phyloP scores from a whole-genome alignment of 2,888 invertebrate species.

The Rutpela maculata region DNA sequence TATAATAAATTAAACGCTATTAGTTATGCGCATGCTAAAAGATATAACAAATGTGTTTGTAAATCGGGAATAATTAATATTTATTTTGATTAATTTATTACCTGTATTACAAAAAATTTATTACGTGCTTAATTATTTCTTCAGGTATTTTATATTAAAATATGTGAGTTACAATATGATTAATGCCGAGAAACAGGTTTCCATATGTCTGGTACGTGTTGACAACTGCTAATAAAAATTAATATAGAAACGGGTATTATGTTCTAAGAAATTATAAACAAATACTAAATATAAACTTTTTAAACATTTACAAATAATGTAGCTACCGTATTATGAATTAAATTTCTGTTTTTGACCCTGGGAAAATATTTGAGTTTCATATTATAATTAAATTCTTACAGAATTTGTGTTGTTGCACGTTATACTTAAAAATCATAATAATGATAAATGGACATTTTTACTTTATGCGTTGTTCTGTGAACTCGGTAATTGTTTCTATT shows the following conservation, averaged over 20 bases:
- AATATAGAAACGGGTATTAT: conserved; percentile 40
- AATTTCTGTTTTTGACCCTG: conserved; percentile 46
- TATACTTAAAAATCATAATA: conserved; percentile 31
- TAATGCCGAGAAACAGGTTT: conserved; percentile 28
- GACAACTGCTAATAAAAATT: conserved; percentile 48
- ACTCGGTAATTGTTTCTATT: conserved; percentile 32
- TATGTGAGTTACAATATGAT: conserved; percentile 19
- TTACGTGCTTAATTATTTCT: conserved; percentile 22
- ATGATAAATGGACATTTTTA: conserved; percentile 20
- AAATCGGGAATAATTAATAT: conserved; percentile 6
- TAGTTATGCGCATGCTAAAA: background rate
- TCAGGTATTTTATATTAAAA: conserved; percentile 26
- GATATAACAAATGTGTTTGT: background rate
- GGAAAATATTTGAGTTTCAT: conserved; percentile 37
- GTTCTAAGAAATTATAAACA: conserved; percentile 45
- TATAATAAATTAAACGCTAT: background rate
- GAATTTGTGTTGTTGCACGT: conserved; percentile 25
- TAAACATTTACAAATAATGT: conserved; percentile 26
- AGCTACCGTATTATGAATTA: conserved; percentile 44
- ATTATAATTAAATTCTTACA: conserved; percentile 40
- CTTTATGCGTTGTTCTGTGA: conserved; percentile 23
- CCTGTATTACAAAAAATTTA: conserved; percentile 25
- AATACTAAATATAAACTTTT: conserved; percentile 29
- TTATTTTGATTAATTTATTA: conserved; percentile 10
- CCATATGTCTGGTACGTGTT: conserved; percentile 35